A percentile compares a stretch with the other conserved stretches of the same genome.
Conservation (phyloP, 2,113 vertebrate species). For the Nothoprocta perdicaria region DNA sequence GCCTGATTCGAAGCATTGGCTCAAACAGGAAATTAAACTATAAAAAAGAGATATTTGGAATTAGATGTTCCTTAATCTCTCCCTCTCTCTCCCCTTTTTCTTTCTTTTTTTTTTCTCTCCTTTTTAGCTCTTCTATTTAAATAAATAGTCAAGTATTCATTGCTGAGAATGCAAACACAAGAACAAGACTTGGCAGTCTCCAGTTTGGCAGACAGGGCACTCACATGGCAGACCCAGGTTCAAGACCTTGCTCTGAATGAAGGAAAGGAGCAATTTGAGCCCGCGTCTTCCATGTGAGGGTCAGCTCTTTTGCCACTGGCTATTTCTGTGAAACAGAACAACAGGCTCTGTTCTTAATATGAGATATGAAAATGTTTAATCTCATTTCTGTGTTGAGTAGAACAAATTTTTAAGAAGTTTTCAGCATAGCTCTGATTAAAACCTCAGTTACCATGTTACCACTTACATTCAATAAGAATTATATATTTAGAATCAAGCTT, state of each 20-base stretch:
- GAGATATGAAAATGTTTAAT: background rate
- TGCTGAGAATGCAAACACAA: background rate
- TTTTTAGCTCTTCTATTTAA: background rate
- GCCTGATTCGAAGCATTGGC: background rate
- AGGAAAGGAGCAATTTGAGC: slow-evolving; percentile 36
- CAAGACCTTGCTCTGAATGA: slow-evolving; percentile 35
- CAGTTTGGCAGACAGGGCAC: background rate
- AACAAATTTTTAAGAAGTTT: background rate
- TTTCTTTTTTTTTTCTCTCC: no score
- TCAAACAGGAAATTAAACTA: background rate
- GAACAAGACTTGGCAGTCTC: background rate
- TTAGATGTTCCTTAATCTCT: background rate
- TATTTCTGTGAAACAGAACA: slow-evolving; percentile 21
- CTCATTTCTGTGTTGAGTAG: background rate
- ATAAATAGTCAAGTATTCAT: background rate
- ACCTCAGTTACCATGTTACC: background rate
- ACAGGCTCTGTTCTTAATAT: background rate
- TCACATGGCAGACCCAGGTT: slow-evolving; percentile 1
- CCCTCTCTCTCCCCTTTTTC: background rate
- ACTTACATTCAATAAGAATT: background rate
- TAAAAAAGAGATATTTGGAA: background rate
- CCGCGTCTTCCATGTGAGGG: background rate
- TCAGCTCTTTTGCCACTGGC: slow-evolving; percentile 28
- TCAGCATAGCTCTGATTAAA: background rate
- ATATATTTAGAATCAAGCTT: background rate